Base-by-base conservation (phyloP, 2,888 invertebrate genomes). In the Automeris io region DNA sequence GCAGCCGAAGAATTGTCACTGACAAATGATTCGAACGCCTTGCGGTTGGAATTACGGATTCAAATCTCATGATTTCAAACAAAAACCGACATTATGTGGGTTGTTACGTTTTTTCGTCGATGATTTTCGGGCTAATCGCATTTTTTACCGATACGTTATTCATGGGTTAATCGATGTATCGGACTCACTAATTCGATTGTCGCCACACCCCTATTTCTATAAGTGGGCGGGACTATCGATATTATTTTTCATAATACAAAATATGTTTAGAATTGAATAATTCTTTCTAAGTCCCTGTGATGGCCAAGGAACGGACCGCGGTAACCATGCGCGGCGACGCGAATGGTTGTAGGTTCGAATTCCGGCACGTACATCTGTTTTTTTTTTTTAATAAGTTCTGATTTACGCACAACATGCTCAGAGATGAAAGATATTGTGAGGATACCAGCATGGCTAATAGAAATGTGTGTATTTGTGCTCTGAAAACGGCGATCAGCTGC, bases 21-120 rank as follows among this genome's bases (percentile, higher is more conserved):
- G 85, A 86, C 86, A 83, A 86, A 86, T 86, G 86, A 83, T 83
- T 80, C 80, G 76, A 80, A 82, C 77, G 82, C 72, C 80, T 83
- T 81, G 86, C 71, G 85, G 85, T 83, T 71, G 70, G 73, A 85
- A 85, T 85, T 81, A 85, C 83, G 83, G 76, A 85, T 83, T 83
- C 86, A 82, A 85, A 86, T 83, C 81, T 82, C 85, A 70, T 74
- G 74, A 73, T 77, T 82, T 74, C 61, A 71, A 79, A 85, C 82
- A 86, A 86, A 85, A 86, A 86, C 79, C 72, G 65, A 80, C 83
- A 85, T 86, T 85, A 86, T 79, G 70, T 59, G 67, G 71, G 76
- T 73, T 72, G 78, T 80, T 80, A 71, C 70, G 66, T 80, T 85
- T 85, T 85, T 85, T 82, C 71, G 82, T 85, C 83, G 73, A 81